phyloP scores from a whole-genome alignment of 2,888 invertebrate genomes.

The Pseudococcus jackbeardsleyi region DNA sequence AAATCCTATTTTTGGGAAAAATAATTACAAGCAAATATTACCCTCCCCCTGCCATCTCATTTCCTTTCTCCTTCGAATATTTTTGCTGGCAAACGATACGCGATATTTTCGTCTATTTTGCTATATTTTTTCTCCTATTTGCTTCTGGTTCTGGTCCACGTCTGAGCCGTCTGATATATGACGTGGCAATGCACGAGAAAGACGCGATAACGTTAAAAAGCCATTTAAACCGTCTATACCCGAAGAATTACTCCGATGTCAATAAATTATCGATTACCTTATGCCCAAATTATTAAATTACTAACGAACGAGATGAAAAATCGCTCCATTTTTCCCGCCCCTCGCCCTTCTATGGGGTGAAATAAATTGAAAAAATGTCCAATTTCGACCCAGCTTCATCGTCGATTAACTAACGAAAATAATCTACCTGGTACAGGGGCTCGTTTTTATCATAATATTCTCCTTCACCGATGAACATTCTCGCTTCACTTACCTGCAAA shows the following conservation, averaged over 20 bases:
- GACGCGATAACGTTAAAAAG: slow-evolving; percentile 48
- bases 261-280: slow-evolving; percentile 54
- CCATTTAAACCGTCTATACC: slow-evolving; percentile 25
- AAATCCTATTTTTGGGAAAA: too few relatives aligned
- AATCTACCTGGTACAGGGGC: slow-evolving; percentile 1
- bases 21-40: too few relatives aligned
- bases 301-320: not conserved
- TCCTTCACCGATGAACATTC: not conserved
- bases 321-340: slow-evolving; percentile 1
- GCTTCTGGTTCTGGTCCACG: not conserved
- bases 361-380: not conserved
- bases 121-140: not conserved
- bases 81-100: slow-evolving; percentile 40
- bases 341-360: not conserved
- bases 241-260: not conserved
- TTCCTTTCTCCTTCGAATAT: not conserved
- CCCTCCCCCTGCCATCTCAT: too few relatives aligned
- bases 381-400: not conserved
- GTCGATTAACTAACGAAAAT: not conserved
- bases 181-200: not conserved
- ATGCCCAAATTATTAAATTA: slow-evolving; percentile 44
- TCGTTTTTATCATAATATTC: not conserved
- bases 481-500: slow-evolving; percentile 14
- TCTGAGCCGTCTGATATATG: not conserved
- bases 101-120: slow-evolving; percentile 20